A percentile compares a stretch with the other conserved stretches of the same genome.
These are phyloP conservation scores for Nesometra sesokonis DNA, from an alignment of 35 echinoderm and acorn worm genomes.

Conservation along the genomic window DNA sequence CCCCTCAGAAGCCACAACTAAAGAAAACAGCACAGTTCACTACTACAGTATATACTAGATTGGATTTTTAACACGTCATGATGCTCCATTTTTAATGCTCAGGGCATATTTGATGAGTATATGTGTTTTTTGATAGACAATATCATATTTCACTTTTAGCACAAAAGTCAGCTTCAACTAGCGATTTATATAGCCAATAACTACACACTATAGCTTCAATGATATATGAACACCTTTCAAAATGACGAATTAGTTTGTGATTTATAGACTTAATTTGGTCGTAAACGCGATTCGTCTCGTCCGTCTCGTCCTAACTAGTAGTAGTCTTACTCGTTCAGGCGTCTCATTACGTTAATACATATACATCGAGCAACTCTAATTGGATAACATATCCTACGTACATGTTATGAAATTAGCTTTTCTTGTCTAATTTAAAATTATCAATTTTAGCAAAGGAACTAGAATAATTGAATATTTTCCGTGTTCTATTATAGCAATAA, in stretches of 20 bases:
- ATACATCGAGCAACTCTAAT: not conserved
- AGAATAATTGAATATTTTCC: not conserved
- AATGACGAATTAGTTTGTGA: not conserved
- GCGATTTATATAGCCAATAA: not conserved
- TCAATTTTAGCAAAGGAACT: not conserved
- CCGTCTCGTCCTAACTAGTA: not conserved
- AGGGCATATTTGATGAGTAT: not conserved
- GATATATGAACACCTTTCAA: not conserved
- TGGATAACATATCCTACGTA: not conserved
- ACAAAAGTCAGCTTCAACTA: not conserved
- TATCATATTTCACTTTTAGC: constrained; percentile 1
- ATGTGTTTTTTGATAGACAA: not conserved
- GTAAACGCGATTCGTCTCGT: not conserved
- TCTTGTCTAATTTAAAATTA: not conserved
- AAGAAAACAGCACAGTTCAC: too few relatives aligned
- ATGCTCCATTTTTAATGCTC: not conserved
- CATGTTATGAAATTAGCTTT: not conserved
- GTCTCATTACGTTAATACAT: not conserved
- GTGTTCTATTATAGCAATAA: not conserved
- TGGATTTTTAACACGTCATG: not conserved
- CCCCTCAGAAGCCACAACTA: too few relatives aligned
- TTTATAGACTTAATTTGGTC: not conserved
- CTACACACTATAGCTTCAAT: not conserved
- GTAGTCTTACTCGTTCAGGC: not conserved
- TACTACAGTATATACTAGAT: too few relatives aligned